These are phyloP conservation scores for Aplysina aerophoba DNA, from an alignment of 37 sponge, comb jelly and placozoan species.

Conservation along the genomic window DNA sequence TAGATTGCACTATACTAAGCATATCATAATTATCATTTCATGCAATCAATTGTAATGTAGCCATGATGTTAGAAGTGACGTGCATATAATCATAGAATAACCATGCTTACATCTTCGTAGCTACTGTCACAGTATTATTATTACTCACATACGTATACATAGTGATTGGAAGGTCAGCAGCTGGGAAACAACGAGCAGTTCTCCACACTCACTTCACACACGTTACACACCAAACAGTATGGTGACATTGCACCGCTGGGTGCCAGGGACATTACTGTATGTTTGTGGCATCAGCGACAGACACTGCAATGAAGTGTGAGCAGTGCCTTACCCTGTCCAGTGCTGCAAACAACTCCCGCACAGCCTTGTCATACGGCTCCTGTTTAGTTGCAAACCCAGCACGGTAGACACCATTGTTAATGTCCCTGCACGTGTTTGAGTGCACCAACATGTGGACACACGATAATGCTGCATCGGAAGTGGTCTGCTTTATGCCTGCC, in stretches of 20 bases:
- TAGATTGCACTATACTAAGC: background rate
- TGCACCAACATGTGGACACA: background rate
- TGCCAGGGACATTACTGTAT: background rate
- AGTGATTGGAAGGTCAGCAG: too few species aligned
- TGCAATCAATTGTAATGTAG: too few species aligned
- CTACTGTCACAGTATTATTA: too few species aligned
- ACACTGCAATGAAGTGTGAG: too few species aligned
- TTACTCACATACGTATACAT: too few species aligned
- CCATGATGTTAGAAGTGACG: too few species aligned
- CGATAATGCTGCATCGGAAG: background rate
- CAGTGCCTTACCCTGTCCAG: slow-evolving; percentile 57
- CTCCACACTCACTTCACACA: too few species aligned
- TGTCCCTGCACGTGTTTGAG: slow-evolving; percentile 45
- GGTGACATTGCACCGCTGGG: background rate
- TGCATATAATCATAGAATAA: too few species aligned
- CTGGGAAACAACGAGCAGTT: too few species aligned
- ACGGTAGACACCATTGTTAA: slow-evolving; percentile 92
- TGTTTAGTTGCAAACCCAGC: slow-evolving; percentile 92
- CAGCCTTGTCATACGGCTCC: slow-evolving; percentile 83
- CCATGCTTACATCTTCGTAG: too few species aligned
- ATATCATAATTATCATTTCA: background rate
- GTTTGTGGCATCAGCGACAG: too few species aligned
- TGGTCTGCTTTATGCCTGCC: background rate
- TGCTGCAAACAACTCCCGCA: slow-evolving; percentile 81
- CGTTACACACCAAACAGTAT: too few species aligned